Percentiles rank a stretch among this genome's conserved stretches.
Conservation (phyloP, 2,888 invertebrate genomes). For the Mesorhabditis sp. region DNA sequence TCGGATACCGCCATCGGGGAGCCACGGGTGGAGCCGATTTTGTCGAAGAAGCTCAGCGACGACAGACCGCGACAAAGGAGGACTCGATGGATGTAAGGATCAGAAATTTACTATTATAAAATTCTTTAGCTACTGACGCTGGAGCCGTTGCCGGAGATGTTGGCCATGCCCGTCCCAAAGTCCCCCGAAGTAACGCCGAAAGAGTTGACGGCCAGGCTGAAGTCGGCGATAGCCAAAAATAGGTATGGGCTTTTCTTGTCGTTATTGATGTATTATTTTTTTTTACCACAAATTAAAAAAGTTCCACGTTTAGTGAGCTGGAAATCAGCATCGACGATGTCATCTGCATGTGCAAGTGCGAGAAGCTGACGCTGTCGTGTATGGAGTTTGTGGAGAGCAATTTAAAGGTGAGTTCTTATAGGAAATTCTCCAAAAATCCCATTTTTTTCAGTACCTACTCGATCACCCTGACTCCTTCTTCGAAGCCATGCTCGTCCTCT, state of each 20-base stretch:
- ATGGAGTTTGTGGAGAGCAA: neutral
- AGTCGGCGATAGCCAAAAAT: neutral
- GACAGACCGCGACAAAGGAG: neutral
- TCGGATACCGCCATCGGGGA: neutral
- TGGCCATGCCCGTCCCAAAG: neutral
- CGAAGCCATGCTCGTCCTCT: neutral
- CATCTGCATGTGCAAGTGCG: neutral
- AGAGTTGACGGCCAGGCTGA: neutral
- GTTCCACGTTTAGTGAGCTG: neutral
- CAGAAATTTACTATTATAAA: neutral
- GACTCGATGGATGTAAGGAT: neutral
- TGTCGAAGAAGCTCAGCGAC: neutral
- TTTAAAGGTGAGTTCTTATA: neutral
- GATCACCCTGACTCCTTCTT: neutral
- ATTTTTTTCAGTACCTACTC: neutral
- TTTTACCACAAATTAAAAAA: neutral
- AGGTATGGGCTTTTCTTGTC: neutral
- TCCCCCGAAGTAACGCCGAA: neutral
- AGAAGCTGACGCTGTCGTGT: neutral
- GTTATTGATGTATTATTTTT: neutral
- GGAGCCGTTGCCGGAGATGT: neutral
- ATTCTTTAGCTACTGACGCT: neutral
- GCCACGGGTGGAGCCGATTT: neutral
- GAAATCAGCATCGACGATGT: neutral
- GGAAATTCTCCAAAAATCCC: neutral